These are phyloP conservation scores for Caenorhabditis macrosperma DNA, from an alignment of 2,888 invertebrate genomes.

Conservation along the genomic window DNA sequence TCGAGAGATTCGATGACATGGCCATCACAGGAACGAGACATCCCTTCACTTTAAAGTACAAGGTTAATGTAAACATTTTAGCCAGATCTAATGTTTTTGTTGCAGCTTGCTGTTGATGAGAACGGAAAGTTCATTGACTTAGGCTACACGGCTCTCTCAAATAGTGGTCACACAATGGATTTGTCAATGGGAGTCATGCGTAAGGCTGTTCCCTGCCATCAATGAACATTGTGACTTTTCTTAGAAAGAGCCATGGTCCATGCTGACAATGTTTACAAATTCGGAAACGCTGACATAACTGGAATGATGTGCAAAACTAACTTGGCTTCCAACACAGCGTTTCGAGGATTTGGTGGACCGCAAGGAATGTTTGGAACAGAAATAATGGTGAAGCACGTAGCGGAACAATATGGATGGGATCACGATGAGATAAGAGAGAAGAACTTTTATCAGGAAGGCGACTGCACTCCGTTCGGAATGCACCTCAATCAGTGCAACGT, in stretches of 20 bases:
- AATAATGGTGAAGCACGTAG: constrained; percentile 87
- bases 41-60: constrained; percentile 91
- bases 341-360: constrained; percentile 88
- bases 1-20: constrained; percentile 97
- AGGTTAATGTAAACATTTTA: constrained; percentile 81
- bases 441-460: constrained; percentile 89
- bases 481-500: constrained; percentile 85
- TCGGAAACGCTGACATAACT: constrained; percentile 87
- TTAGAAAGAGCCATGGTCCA: constrained; percentile 90
- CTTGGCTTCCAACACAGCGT: constrained; percentile 92
- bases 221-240: too few relatives aligned
- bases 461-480: constrained; percentile 88
- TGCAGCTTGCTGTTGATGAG: constrained; percentile 83
- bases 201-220: too few relatives aligned
- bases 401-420: constrained; percentile 81
- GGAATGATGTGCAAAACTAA: constrained; percentile 88
- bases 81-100: too few relatives aligned
- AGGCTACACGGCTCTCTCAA: constrained; percentile 87
- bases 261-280: constrained; percentile 88
- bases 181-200: constrained; percentile 84
- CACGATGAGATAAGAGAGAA: constrained; percentile 82
- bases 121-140: constrained; percentile 88
- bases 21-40: constrained; percentile 90
- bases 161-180: constrained; percentile 90
- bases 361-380: constrained; percentile 93